phyloP scores from a whole-genome alignment of 30 jellyfish, hydroid and myxozoan genomes.

The Cassiopea xamachana region DNA sequence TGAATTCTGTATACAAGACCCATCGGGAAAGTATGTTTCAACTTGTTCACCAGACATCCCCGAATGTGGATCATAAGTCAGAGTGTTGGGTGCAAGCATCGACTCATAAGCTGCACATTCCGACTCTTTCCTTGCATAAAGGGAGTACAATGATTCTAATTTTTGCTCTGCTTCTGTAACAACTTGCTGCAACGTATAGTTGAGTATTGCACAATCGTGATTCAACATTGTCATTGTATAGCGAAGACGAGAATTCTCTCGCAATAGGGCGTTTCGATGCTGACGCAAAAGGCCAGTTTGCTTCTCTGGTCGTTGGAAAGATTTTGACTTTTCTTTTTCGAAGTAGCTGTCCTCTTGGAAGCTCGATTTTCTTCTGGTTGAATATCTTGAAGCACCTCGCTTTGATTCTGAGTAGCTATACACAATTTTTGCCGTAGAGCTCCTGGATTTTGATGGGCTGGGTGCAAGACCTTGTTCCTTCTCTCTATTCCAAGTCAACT shows the following conservation, averaged over 20 bases:
- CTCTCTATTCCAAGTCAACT: constrained; percentile 34
- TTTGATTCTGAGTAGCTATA: constrained; percentile 29
- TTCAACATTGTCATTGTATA: constrained; percentile 68
- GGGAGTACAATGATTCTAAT: constrained; percentile 61
- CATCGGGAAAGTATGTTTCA: constrained; percentile 33
- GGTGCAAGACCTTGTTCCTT: constrained; percentile 8
- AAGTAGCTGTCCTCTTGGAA: constrained; percentile 9
- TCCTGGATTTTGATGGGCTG: constrained; percentile 2
- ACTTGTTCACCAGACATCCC: constrained; percentile 26
- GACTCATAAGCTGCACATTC: constrained; percentile 73
- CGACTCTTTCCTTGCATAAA: constrained; percentile 63
- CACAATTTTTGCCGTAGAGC: constrained; percentile 23
- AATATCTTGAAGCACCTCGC: constrained; percentile 30
- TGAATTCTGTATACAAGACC: neutral
- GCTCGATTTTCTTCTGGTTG: constrained; percentile 12
- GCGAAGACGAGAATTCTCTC: constrained; percentile 84
- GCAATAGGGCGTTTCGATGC: constrained; percentile 83
- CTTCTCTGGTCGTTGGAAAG: constrained; percentile 56
- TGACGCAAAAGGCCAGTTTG: constrained; percentile 81
- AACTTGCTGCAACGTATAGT: constrained; percentile 80
- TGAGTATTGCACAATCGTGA: constrained; percentile 77
- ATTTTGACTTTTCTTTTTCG: constrained; percentile 18
- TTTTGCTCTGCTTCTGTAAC: constrained; percentile 82
- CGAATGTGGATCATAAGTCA: constrained; percentile 49
- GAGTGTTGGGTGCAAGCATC: constrained; percentile 25